A percentile compares a stretch with the other conserved stretches of the same genome.
Evolutionary conservation across 2,113 vertebrate genomes (phyloP).

Genomic region (Eonycteris spelaea): DNA sequence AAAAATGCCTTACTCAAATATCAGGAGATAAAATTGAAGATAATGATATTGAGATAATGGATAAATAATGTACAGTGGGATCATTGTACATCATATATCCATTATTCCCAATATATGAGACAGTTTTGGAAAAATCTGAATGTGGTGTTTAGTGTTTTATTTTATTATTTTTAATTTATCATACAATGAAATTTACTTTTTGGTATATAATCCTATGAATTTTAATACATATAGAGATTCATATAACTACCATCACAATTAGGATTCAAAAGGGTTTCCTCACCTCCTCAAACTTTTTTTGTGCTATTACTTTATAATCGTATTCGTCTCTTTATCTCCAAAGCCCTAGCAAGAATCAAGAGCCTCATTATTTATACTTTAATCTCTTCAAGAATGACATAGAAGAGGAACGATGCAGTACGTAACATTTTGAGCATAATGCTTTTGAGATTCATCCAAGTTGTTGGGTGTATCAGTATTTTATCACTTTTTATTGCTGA

Average conservation of each 20-base stretch:
- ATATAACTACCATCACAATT: neutral
- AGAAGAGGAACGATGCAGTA: neutral
- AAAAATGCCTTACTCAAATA: neutral
- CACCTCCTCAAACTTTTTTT: neutral
- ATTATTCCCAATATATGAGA: neutral
- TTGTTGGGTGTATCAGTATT: neutral
- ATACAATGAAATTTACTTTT: neutral
- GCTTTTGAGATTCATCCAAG: neutral
- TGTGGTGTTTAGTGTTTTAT: neutral
- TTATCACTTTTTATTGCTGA: neutral
- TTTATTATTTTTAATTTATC: neutral
- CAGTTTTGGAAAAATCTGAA: neutral
- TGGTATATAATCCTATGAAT: neutral
- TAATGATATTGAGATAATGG: neutral
- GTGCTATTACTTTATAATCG: neutral
- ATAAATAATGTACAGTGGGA: too few relatives aligned
- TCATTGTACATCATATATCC: too few relatives aligned
- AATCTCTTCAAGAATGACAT: neutral
- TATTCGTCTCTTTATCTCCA: neutral
- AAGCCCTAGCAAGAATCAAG: neutral
- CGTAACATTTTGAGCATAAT: neutral
- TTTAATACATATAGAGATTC: neutral
- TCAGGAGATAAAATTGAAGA: neutral
- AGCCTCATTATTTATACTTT: neutral
- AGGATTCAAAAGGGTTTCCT: neutral